Base-by-base conservation (phyloP, 92 coral and sea anemone species). In the Zoanthus gigantus region DNA sequence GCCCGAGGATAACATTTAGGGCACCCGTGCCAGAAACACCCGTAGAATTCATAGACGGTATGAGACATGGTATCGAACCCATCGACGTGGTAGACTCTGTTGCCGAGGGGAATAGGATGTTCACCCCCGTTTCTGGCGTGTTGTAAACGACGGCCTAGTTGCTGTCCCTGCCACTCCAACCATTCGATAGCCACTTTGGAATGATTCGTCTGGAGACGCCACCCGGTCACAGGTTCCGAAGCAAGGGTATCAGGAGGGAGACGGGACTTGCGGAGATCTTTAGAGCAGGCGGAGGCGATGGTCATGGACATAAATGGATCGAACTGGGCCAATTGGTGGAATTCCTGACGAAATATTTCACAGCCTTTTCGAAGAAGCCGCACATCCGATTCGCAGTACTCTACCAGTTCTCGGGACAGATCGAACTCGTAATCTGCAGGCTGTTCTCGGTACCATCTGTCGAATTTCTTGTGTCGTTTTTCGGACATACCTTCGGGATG, bases 11-110 rank as follows among this genome's bases (percentile, higher is more conserved):
- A 52, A 32, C 90, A 87, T 23, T 23, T 23, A 23, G 23, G 23
- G 23, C 23, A 23, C 23, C 23, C 23, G 23, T 23, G 23, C 23
- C 74, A 88, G 47, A 72, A 88, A 67, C 90, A 88, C 1, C 86
- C 82, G 80, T 88, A 71, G 42, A 79, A 88, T 45, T 88, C 90
- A 61, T 79, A 88, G 63, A 72, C 50, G 45, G 90, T 79, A 18
- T 79, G 17, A 32, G 86, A 71, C 13, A 17, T 13, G 28, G 60
- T 54, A 34, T 72, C 58, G 66, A 71, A 88, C 11, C 86, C 86
- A n/a, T 88, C 86, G 66, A 79, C 74, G 11, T 76, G 30, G 34
- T 45, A 42, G 57, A 57, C 45, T 54, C 45, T 54, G 3, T 57
- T 23, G 58, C 13, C 78, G 32, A 74, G 30, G 18, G 2, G 77